phyloP scores from a whole-genome alignment of 2,113 vertebrate genomes.

The Vicugna pacos region DNA sequence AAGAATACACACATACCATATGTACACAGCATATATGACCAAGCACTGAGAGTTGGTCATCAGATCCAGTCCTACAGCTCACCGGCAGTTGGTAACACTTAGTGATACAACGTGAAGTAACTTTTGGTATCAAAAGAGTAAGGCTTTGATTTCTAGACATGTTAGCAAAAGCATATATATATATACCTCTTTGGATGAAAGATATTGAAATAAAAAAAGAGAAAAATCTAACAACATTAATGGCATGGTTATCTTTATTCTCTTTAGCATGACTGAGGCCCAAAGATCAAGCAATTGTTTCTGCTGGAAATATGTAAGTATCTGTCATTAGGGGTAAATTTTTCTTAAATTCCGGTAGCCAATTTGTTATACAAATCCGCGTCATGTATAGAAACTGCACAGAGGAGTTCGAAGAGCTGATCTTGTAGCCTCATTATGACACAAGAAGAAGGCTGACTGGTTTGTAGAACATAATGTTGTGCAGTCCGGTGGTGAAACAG shows the following conservation, averaged over 20 bases:
- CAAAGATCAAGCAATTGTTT: not conserved
- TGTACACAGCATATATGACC: not conserved
- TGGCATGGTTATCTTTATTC: not conserved
- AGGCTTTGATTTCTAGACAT: not conserved
- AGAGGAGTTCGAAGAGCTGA: not conserved
- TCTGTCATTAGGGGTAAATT: not conserved
- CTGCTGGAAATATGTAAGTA: too few species aligned
- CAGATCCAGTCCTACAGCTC: too few species aligned
- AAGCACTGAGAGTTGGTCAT: not conserved
- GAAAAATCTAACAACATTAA: not conserved
- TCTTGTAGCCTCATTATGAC: not conserved
- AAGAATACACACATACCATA: not conserved
- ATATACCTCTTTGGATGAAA: not conserved
- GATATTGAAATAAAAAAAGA: not conserved
- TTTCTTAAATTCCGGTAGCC: not conserved
- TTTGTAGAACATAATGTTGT: not conserved
- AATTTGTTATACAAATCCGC: not conserved
- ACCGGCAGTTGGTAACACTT: not conserved
- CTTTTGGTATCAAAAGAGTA: not conserved
- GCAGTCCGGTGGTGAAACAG: not conserved
- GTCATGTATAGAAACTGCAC: not conserved
- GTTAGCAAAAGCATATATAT: not conserved
- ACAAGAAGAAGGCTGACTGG: not conserved
- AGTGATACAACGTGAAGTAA: not conserved
- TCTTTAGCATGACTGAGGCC: not conserved